Conservation (phyloP, 2,888 invertebrate genomes). For the Xestia rhomboidea region DNA sequence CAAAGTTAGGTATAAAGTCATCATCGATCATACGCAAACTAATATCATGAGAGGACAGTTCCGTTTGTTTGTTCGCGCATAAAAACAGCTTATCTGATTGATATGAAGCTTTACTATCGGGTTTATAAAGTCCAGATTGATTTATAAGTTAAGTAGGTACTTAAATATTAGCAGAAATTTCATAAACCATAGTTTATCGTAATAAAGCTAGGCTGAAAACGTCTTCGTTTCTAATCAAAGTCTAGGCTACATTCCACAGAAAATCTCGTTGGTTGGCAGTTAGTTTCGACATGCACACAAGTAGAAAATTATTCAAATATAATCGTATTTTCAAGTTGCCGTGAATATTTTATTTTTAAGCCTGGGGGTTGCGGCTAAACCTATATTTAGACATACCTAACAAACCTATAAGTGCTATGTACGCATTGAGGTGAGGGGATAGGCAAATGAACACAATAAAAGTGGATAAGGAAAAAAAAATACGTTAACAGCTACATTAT, state of each 20-base stretch:
- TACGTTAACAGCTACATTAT: not conserved
- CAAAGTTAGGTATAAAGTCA: slow-evolving; percentile 26
- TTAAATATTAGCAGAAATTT: slow-evolving; percentile 5
- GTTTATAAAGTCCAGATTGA: slow-evolving; percentile 40
- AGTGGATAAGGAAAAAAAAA: not conserved
- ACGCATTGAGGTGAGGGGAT: too few relatives aligned
- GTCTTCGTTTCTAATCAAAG: not conserved
- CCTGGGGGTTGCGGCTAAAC: not conserved
- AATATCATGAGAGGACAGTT: slow-evolving; percentile 52
- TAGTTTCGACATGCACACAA: not conserved
- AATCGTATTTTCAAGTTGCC: not conserved
- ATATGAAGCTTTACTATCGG: slow-evolving; percentile 45
- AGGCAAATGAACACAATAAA: too few relatives aligned
- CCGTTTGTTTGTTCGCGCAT: slow-evolving; percentile 46
- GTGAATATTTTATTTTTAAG: not conserved
- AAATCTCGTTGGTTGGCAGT: not conserved
- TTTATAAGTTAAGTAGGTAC: slow-evolving; percentile 10
- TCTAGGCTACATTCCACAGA: not conserved
- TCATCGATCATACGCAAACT: slow-evolving; percentile 55
- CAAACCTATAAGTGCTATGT: not conserved
- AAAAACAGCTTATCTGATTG: slow-evolving; percentile 53
- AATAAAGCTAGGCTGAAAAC: not conserved
- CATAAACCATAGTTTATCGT: not conserved
- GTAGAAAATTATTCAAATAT: not conserved
- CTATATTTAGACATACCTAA: not conserved